Evolutionary conservation across 1,140 invertebrate genomes (phyloP), one percentile per base, ranked within the genome.

Genomic region (Nasonia vitripennis): DNA sequence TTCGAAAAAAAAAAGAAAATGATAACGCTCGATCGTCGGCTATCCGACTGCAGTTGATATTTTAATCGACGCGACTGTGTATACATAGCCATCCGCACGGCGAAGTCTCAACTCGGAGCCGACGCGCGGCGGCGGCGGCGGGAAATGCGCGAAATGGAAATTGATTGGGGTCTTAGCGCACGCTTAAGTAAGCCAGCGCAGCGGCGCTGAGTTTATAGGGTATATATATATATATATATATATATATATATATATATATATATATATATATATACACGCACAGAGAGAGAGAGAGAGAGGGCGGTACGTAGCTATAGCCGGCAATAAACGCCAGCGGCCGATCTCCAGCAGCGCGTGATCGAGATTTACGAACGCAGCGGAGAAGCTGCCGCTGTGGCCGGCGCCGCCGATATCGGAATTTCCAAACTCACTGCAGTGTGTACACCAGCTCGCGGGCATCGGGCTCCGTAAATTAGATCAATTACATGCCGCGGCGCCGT

Each of bases 291-390:
- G 10, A 37, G 37, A 14, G 9, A n/a, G 55, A 70, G 75, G 45
- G 41, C 9, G 9, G 55, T 34, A 77, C 9, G 2, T 34, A 68
- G 27, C 27, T 7, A 14, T 62, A 62, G 55, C 17, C 51, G 55
- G 68, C 84, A 81, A 77, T 82, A 74, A 83, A 86, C 81, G 85
- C 73, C 79, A 78, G 51, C 37, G 23, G 73, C 74, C 79, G 71
- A 81, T 82, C 80, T 82, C 78, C 73, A 68, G 71, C 51, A 37
- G 70, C 79, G 48, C 55, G 74, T 81, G 68, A 74, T 79, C 83
- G 83, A 84, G 78, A 84, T 84, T 84, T 84, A 84, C 83, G 78
- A 84, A 84, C 67, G n/a, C 83, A 75, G 6, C 74, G 55, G 23
- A 83, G 37, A 23, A 12, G 68, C 10, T 17, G 48, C 12, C 17